Conservation (phyloP, 2,888 invertebrate genomes). For the Pyralis farinalis region DNA sequence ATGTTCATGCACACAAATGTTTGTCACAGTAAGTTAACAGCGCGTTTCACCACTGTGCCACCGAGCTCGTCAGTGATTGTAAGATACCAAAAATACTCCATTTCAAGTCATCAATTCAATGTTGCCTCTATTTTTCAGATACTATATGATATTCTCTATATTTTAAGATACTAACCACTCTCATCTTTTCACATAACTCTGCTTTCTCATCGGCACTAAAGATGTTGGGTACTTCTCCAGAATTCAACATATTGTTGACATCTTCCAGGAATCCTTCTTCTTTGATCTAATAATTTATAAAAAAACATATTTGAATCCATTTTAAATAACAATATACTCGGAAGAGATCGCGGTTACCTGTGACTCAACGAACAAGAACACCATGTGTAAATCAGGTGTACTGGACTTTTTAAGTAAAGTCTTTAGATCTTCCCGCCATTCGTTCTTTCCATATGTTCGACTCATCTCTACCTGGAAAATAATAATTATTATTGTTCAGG, state of each 20-base stretch:
- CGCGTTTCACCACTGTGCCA: too few relatives aligned
- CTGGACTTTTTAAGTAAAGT: slow-evolving; percentile 89
- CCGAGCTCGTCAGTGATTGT: too few relatives aligned
- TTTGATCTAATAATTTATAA: slow-evolving; percentile 84
- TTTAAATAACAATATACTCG: too few relatives aligned
- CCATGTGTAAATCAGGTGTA: slow-evolving; percentile 91
- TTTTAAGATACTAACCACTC: slow-evolving; percentile 78
- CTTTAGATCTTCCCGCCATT: slow-evolving; percentile 97
- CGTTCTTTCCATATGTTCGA: slow-evolving; percentile 89
- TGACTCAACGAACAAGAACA: slow-evolving; percentile 94
- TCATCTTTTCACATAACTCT: slow-evolving; percentile 96
- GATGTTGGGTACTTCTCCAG: slow-evolving; percentile 96
- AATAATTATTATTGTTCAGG: too few relatives aligned
- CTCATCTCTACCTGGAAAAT: slow-evolving; percentile 92
- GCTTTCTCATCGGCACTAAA: slow-evolving; percentile 92
- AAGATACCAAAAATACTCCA: too few relatives aligned
- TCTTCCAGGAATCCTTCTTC: slow-evolving; percentile 96
- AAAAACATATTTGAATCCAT: too few relatives aligned
- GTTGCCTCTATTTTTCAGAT: too few relatives aligned
- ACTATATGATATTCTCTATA: too few relatives aligned
- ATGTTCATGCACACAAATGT: too few relatives aligned
- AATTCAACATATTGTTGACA: slow-evolving; percentile 94
- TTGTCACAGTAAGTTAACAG: too few relatives aligned
- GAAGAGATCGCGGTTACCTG: slow-evolving; percentile 84
- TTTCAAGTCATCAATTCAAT: too few relatives aligned